Percentiles rank a stretch among this genome's conserved stretches.
Conservation (phyloP, 2,113 vertebrate genomes). For the Seriola aureovittata region DNA sequence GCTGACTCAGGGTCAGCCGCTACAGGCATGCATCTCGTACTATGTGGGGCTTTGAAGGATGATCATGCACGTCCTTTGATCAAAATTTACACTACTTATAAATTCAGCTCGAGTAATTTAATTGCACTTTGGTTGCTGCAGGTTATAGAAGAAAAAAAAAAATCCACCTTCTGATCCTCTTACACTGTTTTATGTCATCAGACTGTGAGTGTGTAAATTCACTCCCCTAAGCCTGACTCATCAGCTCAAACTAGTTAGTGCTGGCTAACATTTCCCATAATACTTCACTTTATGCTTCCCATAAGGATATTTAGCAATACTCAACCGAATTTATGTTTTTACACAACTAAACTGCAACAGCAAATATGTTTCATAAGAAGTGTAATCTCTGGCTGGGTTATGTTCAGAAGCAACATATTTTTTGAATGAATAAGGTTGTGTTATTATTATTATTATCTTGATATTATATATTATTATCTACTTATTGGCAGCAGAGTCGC, state of each 20-base stretch:
- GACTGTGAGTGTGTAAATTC: not conserved
- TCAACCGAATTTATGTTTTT: not conserved
- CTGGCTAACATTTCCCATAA: not conserved
- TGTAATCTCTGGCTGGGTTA: not conserved
- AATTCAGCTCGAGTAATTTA: conserved; percentile 27
- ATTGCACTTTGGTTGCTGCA: conserved; percentile 41
- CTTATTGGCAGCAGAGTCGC: too few species aligned
- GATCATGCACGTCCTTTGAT: conserved; percentile 18
- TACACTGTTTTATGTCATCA: not conserved
- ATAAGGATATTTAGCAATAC: too few species aligned
- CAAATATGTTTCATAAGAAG: not conserved
- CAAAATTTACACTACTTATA: not conserved
- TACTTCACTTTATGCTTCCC: not conserved
- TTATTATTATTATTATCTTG: too few species aligned
- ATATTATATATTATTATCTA: too few species aligned
- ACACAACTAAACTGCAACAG: not conserved
- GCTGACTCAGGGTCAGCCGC: conserved; percentile 26
- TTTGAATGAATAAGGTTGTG: too few species aligned
- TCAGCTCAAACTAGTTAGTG: not conserved
- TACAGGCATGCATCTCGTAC: conserved; percentile 32
- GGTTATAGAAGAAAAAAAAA: conserved; percentile 3
- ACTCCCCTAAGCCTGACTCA: not conserved
- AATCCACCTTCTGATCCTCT: conserved; percentile 16
- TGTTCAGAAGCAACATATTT: not conserved
- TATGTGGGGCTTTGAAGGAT: conserved; percentile 16